These are phyloP conservation scores for Thrips palmi DNA, from an alignment of 1,140 invertebrate genomes.

Conservation along the genomic window DNA sequence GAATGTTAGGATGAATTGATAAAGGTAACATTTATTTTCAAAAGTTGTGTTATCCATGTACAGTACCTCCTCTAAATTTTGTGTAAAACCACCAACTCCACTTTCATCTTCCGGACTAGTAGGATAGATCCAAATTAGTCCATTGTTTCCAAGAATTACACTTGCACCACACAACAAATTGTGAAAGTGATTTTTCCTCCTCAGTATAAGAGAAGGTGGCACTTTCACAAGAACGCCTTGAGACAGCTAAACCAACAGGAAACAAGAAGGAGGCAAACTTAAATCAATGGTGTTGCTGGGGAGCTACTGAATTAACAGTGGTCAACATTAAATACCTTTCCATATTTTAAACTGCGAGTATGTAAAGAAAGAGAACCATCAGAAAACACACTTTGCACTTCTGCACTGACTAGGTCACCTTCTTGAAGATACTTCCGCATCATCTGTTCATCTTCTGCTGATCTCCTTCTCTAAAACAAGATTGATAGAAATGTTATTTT, in stretches of 20 bases:
- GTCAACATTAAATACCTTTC: conserved; percentile 45
- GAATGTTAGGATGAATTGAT: conserved; percentile 4
- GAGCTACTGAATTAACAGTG: neutral
- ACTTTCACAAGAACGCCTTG: conserved; percentile 86
- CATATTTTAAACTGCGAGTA: conserved; percentile 92
- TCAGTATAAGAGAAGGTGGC: conserved; percentile 77
- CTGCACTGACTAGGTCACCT: conserved; percentile 92
- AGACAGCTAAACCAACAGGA: conserved; percentile 31
- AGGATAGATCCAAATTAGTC: conserved; percentile 88
- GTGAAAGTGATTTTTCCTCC: conserved; percentile 93
- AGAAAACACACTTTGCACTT: conserved; percentile 82
- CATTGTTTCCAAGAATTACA: conserved; percentile 91
- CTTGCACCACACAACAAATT: conserved; percentile 76
- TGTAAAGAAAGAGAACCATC: conserved; percentile 89
- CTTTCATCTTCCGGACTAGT: conserved; percentile 38
- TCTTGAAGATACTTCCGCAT: conserved; percentile 91
- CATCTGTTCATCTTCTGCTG: conserved; percentile 90
- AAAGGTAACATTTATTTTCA: neutral
- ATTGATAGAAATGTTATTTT: conserved; percentile 3
- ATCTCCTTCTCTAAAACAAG: conserved; percentile 56
- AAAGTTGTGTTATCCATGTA: conserved; percentile 9
- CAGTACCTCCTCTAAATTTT: conserved; percentile 49
- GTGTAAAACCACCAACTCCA: conserved; percentile 57
- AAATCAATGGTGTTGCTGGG: neutral
- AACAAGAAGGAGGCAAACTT: conserved; percentile 9